phyloP scores from a whole-genome alignment of 2,888 invertebrate genomes.

The Stenodera caucasica region DNA sequence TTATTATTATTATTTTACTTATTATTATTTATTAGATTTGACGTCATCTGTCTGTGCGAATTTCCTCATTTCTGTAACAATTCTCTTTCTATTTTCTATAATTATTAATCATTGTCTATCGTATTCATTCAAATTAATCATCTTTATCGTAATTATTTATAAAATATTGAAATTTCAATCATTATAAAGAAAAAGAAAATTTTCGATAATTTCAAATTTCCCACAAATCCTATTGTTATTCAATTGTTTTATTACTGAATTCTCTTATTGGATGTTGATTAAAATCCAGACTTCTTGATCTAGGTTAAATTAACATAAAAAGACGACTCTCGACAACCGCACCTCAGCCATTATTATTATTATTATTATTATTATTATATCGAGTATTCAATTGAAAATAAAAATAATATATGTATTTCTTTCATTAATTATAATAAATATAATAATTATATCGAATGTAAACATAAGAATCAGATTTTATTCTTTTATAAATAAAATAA shows the following conservation, averaged over 20 bases:
- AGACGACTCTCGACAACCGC: background rate
- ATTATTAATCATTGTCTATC: too few species aligned
- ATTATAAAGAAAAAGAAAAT: background rate
- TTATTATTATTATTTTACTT: too few species aligned
- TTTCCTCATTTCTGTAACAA: conserved; percentile 2
- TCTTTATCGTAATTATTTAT: too few species aligned
- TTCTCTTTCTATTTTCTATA: background rate
- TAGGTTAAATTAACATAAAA: conserved; percentile 4
- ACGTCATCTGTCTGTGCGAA: background rate
- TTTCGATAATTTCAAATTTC: background rate
- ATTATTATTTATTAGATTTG: background rate
- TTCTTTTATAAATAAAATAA: too few species aligned
- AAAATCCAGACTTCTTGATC: conserved; percentile 2
- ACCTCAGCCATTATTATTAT: background rate
- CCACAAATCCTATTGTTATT: background rate
- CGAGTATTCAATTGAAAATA: background rate
- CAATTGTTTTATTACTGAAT: background rate
- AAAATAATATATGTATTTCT: too few species aligned
- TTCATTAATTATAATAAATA: background rate
- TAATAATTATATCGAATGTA: background rate
- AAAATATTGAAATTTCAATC: too few species aligned
- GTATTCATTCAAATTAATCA: too few species aligned
- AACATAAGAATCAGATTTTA: too few species aligned
- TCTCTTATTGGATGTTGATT: background rate
- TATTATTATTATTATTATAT: background rate